Base-by-base conservation (phyloP, 1,140 invertebrate species). In the Oedothorax gibbosus region DNA sequence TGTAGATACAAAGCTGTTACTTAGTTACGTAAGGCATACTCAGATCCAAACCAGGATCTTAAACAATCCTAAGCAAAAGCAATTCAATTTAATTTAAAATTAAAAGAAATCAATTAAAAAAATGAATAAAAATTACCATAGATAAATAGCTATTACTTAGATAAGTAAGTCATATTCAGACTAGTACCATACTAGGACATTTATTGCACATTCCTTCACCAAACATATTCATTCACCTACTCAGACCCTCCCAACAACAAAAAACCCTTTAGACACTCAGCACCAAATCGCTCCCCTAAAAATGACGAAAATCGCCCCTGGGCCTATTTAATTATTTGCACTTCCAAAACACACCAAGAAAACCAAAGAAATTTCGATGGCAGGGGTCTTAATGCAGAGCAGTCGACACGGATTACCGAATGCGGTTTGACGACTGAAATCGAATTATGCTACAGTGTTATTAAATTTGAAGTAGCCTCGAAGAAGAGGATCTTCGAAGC, bases 291-390 rank as follows among this genome's bases (percentile, higher is more conserved):
- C 57, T 75, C 60, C 76, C 76, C 76, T 65, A 14, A 14, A 65
- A 78, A 76, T 49, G 56, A 21, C 49, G 56, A 57, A 20, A 76
- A 71, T 82, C 56, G 79, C 79, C 79, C 79, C 79, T 56, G 79
- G 79, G 79, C 79, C 79, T 82, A 64, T 82, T 82, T 82, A 82
- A 82, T 82, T 82, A 82, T 82, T 82, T 82, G 68, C 79, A 72
- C 79, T 69, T 73, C 68, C 35, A 21, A 18, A 62, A 51, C n/a
- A 69, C 7, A 57, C 15, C 7, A 56, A 80, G 21, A 66, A 80
- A 80, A 80, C 35, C 62, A 69, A 69, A 65, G 53, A 68, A 68
- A 68, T 66, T 69, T 57, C 78, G 66, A 53, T 6, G 62, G 71
- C 14, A 79, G 60, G 54, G 65, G 53, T n/a, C 62, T 69, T 80